Evolutionary conservation across 2,113 vertebrate genomes (phyloP), one percentile per base, ranked within the genome.

Genomic region (Saimiri boliviensis): DNA sequence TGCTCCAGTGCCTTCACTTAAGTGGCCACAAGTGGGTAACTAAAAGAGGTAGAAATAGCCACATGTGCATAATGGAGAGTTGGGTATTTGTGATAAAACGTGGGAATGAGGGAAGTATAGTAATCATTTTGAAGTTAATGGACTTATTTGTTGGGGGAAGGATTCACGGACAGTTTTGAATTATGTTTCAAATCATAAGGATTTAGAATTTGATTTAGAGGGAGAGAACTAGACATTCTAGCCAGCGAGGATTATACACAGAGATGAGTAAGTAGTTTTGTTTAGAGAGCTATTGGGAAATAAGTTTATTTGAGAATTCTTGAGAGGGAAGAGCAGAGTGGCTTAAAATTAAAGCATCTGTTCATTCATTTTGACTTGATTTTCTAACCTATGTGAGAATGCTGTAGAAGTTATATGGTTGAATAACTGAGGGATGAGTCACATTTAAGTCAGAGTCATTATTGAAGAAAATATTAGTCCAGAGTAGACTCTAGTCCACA

Each of bases 331-430:
- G 60, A 86, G 40, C 86, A 17, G 60, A 74, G 52, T 94, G 21
- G 37, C 56, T 95, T 96, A 52, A 91, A 97, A 89, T 82, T 47
- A 92, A 94, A 96, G 42, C 27, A 82, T 92, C 45, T 87, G 40
- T 93, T 93, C n/a, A 84, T 68, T 86, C 68, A 89, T 95, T 91
- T 95, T 96, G 20, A 88, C 71, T 94, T 96, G 25, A 91, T 95
- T 97, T 92, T 95, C 32, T 96, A n/a, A 88, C 27, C 11, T 91
- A 2, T 90, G 82, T n/a, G 58, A 40, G 45, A 95, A 81, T 86
- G 68, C 13, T 86, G 35, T 93, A 66, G 85, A 84, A 93, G 12
- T 94, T 70, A 84, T 45, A n/a, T 58, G 4, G 49, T 81, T 97
- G 58, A 93, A 88, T 79, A 45, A 95, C 49, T 82, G 23, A 88